Evolutionary conservation across 2,113 vertebrate genomes (phyloP), one percentile per base, ranked within the genome.

Genomic region (Elephantulus edwardii): DNA sequence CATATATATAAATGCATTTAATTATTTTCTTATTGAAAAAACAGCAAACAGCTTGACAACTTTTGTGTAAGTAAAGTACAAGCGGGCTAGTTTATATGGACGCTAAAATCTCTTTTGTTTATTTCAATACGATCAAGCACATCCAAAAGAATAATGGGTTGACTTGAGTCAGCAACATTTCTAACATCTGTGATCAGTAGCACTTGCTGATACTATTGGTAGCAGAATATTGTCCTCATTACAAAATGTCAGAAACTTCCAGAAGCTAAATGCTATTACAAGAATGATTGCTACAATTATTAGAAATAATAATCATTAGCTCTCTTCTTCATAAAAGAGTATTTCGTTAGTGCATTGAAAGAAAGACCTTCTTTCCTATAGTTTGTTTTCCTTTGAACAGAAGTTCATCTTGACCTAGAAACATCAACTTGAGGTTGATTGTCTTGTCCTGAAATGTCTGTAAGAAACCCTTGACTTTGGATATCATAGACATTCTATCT

Each of bases 231-330:
- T 2, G 3, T 68, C 52, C 44, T 91, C 77, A 83, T 84, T 94
- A 95, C 30, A 30, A 62, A 44, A 71, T 80, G 33, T 90, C 62
- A 86, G 50, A 83, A 92, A 52, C 64, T 80, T 79, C 35, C 44
- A 87, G 62, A 74, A 28, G 56, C 56, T 60, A 60, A 60, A 28
- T 3, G 48, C 20, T 64, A 8, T 71, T 46, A n/a, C 1, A 82
- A 77, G 85, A 76, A 11, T 8, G 26, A 70, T 22, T 48, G 46
- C 6, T 66, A 44, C 6, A 89, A 54, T 83, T 82, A 86, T 42
- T 79, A 79, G 60, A 83, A 95, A 70, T 82, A 16, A 50, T 46
- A 60, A 30, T 28, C 19, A 46, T 71, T n/a, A 84, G 40, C 33
- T n/a, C 5, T 91, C 4, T 38, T 83, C 42, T 79, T 83, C 46